Conservation (phyloP, 2,797 vertebrate species). For the Cyprinella venusta region DNA sequence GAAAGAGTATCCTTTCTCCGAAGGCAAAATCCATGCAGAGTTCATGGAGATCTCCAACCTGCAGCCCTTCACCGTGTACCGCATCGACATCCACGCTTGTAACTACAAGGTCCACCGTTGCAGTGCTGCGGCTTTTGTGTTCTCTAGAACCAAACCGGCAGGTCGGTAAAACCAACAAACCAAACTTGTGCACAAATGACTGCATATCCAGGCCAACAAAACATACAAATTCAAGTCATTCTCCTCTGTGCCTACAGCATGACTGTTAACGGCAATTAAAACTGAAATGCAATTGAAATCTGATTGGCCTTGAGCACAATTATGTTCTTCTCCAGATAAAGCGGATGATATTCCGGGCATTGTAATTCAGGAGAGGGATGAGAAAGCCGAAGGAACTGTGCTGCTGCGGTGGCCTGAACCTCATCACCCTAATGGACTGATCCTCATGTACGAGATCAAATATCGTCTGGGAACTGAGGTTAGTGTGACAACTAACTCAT, state of each 20-base stretch:
- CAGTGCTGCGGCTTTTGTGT: constrained; percentile 93
- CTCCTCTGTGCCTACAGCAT: neutral
- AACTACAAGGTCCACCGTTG: constrained; percentile 92
- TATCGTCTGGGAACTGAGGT: constrained; percentile 90
- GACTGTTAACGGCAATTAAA: constrained; percentile 1
- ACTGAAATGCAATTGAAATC: neutral
- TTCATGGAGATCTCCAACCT: constrained; percentile 87
- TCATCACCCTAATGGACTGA: constrained; percentile 88
- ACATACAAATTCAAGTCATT: neutral
- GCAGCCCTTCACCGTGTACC: constrained; percentile 94
- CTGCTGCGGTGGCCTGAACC: constrained; percentile 91
- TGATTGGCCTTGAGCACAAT: constrained; percentile 21
- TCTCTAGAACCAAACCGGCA: constrained; percentile 94
- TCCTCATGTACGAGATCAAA: constrained; percentile 97
- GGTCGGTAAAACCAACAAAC: constrained; percentile 72
- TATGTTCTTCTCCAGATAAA: constrained; percentile 79
- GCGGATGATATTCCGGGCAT: constrained; percentile 93
- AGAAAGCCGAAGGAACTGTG: constrained; percentile 85
- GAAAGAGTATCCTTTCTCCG: constrained; percentile 85
- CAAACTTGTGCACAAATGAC: neutral
- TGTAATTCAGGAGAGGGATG: constrained; percentile 83
- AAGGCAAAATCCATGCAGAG: constrained; percentile 83
- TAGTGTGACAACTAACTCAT: constrained; percentile 61
- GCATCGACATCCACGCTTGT: constrained; percentile 96
- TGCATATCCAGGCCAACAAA: neutral